phyloP scores from a whole-genome alignment of 2,888 invertebrate species.

The Halictus ligatus region DNA sequence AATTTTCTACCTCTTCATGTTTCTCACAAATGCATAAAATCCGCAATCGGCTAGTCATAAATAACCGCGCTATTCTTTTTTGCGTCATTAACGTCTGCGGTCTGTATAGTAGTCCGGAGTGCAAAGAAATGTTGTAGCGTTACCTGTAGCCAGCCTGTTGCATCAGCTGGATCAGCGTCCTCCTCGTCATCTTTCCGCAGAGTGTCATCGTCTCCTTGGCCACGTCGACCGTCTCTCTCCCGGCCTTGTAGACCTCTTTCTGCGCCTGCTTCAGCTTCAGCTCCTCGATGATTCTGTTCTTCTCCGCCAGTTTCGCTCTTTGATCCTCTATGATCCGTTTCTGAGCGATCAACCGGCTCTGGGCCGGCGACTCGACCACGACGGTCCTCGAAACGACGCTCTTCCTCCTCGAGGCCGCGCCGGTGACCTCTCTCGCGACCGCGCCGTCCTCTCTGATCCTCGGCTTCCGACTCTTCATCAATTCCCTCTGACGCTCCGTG shows the following conservation, averaged over 20 bases:
- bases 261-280: conserved; percentile 89
- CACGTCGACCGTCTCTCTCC: conserved; percentile 86
- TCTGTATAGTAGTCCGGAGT: no score
- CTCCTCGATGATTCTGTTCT: conserved; percentile 90
- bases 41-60: no score
- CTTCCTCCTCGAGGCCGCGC: conserved; percentile 22
- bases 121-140: neutral
- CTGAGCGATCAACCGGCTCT: conserved; percentile 86
- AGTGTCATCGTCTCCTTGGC: conserved; percentile 87
- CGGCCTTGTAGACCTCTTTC: conserved; percentile 85
- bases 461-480: conserved; percentile 47
- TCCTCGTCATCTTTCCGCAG: conserved; percentile 75
- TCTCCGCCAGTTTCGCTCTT: conserved; percentile 89
- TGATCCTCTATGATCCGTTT: conserved; percentile 90
- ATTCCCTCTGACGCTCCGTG: conserved; percentile 75
- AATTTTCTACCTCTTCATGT: no score
- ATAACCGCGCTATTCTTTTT: no score
- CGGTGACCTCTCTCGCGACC: neutral
- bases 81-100: no score
- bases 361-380: conserved; percentile 72
- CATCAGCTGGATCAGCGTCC: conserved; percentile 78
- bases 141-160: conserved; percentile 78
- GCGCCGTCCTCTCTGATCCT: conserved; percentile 3
- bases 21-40: no score
- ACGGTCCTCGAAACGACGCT: conserved; percentile 20